These are phyloP conservation scores for Escarpia spicata DNA, from an alignment of 2,888 invertebrate species.

Conservation along the genomic window DNA sequence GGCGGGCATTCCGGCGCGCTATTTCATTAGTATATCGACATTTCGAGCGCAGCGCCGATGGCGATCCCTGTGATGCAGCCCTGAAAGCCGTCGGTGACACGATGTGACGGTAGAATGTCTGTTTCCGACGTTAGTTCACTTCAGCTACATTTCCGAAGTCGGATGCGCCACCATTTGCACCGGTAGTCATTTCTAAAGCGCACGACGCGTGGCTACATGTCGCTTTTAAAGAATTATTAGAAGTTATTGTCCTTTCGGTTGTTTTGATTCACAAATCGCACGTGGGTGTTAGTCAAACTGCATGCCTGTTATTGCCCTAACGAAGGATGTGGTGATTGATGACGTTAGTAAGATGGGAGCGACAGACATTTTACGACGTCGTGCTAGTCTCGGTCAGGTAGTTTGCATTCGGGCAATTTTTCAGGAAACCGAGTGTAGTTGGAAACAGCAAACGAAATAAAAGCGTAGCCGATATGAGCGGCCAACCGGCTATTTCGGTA, in stretches of 20 bases:
- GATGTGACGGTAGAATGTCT: background rate
- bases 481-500: background rate
- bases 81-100: background rate
- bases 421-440: background rate
- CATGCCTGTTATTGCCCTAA: background rate
- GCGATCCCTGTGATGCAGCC: background rate
- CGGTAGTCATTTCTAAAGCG: background rate
- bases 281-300: background rate
- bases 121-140: background rate
- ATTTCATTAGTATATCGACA: background rate
- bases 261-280: background rate
- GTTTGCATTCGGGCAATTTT: background rate
- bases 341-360: background rate
- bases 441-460: background rate
- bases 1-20: background rate
- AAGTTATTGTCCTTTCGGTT: background rate
- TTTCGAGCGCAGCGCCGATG: background rate
- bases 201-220: background rate
- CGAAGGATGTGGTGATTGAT: background rate
- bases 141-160: background rate
- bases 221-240: background rate
- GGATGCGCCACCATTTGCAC: background rate
- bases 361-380: background rate
- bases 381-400: background rate
- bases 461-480: background rate